A percentile compares a stretch with the other conserved stretches of the same genome.
These are phyloP conservation scores for Brachirus orientalis DNA, from an alignment of 2,113 vertebrate species.

Conservation along the genomic window DNA sequence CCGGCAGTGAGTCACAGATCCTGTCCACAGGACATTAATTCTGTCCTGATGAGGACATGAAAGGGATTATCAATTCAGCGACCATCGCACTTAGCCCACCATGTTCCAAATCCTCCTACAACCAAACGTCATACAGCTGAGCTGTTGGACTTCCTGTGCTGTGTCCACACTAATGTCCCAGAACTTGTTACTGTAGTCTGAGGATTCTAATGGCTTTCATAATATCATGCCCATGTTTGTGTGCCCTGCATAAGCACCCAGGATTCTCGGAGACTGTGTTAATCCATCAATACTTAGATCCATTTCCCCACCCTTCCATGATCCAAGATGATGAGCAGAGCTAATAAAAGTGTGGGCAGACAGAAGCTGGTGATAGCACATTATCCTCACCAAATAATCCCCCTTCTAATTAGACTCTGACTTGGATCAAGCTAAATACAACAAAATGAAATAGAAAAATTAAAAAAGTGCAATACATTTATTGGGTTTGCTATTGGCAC, in stretches of 20 bases:
- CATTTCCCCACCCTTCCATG: constrained; percentile 25
- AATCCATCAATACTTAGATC: constrained; percentile 53
- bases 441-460: constrained; percentile 13
- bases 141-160: constrained; percentile 39
- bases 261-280: constrained; percentile 35
- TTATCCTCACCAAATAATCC: constrained; percentile 68
- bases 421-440: constrained; percentile 37
- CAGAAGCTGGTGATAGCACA: constrained; percentile 62
- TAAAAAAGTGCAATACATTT: constrained; percentile 6
- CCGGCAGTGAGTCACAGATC: constrained; percentile 49
- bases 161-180: neutral
- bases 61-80: constrained; percentile 48
- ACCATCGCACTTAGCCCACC: constrained; percentile 47
- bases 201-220: constrained; percentile 15
- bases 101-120: constrained; percentile 53
- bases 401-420: constrained; percentile 64
- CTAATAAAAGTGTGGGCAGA: constrained; percentile 66
- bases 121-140: constrained; percentile 35
- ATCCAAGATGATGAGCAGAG: constrained; percentile 54
- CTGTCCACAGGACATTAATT: constrained; percentile 24
- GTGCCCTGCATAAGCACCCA: constrained; percentile 22
- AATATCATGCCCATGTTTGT: constrained; percentile 14
- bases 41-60: constrained; percentile 22
- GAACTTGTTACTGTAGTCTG: constrained; percentile 22
- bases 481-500: constrained; percentile 7